These are phyloP conservation scores for Desmodus rotundus DNA, from an alignment of 2,113 vertebrate species.

Conservation along the genomic window DNA sequence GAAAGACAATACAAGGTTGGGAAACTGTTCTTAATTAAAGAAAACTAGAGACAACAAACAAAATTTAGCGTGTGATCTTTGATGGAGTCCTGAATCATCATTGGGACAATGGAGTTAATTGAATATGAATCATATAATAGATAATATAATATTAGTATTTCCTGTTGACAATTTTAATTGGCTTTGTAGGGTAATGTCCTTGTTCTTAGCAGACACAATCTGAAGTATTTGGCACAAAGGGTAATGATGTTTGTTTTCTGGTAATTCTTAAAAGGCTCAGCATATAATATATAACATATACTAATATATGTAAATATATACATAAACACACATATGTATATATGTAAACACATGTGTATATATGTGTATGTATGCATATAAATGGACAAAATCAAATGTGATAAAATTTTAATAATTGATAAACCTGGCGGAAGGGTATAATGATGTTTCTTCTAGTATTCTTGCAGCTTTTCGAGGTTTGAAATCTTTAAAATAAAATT, in stretches of 20 bases:
- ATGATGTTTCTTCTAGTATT: not conserved
- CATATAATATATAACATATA: not conserved
- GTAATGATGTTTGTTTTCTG: not conserved
- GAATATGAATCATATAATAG: not conserved
- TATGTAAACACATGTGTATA: not conserved
- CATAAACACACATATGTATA: not conserved
- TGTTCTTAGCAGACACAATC: not conserved
- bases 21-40: not conserved
- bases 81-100: not conserved
- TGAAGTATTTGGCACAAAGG: not conserved
- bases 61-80: not conserved
- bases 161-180: not conserved
- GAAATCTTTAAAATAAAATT: conserved; percentile 4
- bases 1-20: not conserved
- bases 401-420: not conserved
- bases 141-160: not conserved
- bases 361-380: not conserved
- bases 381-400: not conserved
- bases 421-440: not conserved
- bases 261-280: not conserved
- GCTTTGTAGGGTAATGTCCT: not conserved
- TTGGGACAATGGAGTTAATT: not conserved
- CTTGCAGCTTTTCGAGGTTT: not conserved
- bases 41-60: not conserved
- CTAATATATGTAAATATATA: not conserved